Percentiles rank a stretch among this genome's conserved stretches.
phyloP scores from a whole-genome alignment of 2,888 invertebrate species.

The Schizaphis graminum region DNA sequence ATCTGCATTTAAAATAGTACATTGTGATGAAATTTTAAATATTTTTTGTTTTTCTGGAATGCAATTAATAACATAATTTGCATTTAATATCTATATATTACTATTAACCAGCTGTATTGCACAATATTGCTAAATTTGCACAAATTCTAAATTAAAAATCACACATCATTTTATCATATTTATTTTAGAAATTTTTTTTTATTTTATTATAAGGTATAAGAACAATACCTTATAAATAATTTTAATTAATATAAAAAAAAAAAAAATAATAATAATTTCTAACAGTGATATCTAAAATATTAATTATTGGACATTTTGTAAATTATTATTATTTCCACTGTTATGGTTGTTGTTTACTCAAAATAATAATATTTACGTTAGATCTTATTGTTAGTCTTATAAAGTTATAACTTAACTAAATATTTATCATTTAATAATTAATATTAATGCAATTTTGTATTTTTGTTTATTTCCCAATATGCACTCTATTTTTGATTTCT shows the following conservation, averaged over 20 bases:
- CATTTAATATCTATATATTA: not conserved
- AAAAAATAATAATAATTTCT: not conserved
- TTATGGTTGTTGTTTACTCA: not conserved
- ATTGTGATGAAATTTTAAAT: not conserved
- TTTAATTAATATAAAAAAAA: not conserved
- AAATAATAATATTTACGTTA: not conserved
- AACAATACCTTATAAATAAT: not conserved
- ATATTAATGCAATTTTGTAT: slow-evolving; percentile 61
- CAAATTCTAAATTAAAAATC: not conserved
- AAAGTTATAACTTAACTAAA: slow-evolving; percentile 11
- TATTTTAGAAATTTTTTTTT: not conserved
- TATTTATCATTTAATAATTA: slow-evolving; percentile 6
- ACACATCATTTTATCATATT: not conserved
- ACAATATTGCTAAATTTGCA: slow-evolving; percentile 32
- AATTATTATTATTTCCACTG: not conserved
- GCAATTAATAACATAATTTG: slow-evolving; percentile 11
- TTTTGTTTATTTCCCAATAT: slow-evolving; percentile 56
- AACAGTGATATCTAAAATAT: not conserved
- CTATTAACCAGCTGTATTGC: slow-evolving; percentile 36
- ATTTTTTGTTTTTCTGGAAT: not conserved
- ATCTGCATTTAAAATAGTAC: not conserved
- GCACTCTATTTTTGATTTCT: slow-evolving; percentile 61
- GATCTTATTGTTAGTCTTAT: not conserved
- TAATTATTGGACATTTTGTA: not conserved
- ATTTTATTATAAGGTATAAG: not conserved